Conservation (phyloP, 2,113 vertebrate genomes). For the Pachycephala philippinensis region DNA sequence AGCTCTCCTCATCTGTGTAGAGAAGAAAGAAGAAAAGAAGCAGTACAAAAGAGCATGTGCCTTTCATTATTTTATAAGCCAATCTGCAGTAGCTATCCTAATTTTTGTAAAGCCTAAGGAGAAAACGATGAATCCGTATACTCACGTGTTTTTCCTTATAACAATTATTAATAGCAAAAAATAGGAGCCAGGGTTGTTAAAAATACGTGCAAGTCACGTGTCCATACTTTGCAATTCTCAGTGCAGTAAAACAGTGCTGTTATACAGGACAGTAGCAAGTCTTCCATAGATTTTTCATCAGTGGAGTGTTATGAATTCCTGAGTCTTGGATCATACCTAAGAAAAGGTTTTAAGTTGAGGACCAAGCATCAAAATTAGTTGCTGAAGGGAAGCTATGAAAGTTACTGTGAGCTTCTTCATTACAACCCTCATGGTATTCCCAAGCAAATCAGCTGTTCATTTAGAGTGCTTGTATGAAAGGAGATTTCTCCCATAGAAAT, state of each 20-base stretch:
- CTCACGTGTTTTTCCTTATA: neutral
- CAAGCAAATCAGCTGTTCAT: neutral
- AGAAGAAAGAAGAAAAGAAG: no score
- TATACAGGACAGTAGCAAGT: neutral
- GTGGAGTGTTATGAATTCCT: neutral
- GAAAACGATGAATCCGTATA: neutral
- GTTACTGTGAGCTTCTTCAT: neutral
- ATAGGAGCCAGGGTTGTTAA: neutral
- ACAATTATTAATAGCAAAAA: neutral
- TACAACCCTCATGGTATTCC: neutral
- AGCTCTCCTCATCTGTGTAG: neutral
- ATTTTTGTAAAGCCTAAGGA: neutral
- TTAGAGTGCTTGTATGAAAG: neutral
- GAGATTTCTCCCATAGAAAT: neutral
- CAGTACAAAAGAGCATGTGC: neutral
- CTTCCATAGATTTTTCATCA: neutral
- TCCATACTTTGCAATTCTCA: neutral
- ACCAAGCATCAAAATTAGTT: neutral
- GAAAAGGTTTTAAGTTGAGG: neutral
- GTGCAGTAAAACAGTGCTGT: neutral
- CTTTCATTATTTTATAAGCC: neutral
- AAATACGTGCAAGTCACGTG: neutral
- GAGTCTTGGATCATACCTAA: neutral
- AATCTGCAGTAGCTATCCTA: neutral
- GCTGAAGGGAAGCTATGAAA: neutral